Percentiles rank a stretch among this genome's conserved stretches.
These are phyloP conservation scores for Hypotaenidia okinawae DNA, from an alignment of 2,797 vertebrate genomes.

Conservation along the genomic window DNA sequence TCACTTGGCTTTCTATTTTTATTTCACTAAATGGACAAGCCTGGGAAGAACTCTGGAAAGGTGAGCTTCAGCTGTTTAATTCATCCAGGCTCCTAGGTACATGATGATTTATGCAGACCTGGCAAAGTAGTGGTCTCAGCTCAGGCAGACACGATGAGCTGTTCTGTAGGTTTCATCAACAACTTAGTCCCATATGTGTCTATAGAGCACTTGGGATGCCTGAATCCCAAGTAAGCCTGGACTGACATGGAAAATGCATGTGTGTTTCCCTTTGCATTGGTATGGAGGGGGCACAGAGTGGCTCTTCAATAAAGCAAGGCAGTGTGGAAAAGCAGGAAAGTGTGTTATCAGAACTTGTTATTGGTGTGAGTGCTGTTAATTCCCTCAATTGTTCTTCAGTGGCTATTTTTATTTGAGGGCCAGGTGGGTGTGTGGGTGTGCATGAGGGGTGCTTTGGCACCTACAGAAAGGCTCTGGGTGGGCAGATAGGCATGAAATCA, in stretches of 20 bases:
- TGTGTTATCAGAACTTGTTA: not conserved
- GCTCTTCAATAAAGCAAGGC: not conserved
- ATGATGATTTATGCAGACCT: not conserved
- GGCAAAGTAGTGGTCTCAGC: not conserved
- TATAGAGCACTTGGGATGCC: not conserved
- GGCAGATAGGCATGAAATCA: not conserved
- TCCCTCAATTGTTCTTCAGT: not conserved
- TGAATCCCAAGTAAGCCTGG: not conserved
- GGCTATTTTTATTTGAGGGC: not conserved
- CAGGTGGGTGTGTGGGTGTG: accelerated
- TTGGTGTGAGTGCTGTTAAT: not conserved
- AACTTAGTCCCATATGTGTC: accelerated
- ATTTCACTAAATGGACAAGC: not conserved
- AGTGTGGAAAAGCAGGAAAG: not conserved
- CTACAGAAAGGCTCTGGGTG: accelerated
- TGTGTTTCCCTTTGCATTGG: not conserved
- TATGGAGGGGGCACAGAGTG: not conserved
- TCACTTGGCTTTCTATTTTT: not conserved
- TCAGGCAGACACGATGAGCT: not conserved
- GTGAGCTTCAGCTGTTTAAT: not conserved
- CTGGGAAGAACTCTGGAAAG: not conserved
- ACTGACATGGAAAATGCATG: not conserved
- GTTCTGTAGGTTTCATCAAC: not conserved
- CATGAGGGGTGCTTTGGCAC: not conserved
- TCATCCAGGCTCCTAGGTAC: not conserved